Conservation (phyloP, 2,797 vertebrate genomes). For the Sebastes iracundus region DNA sequence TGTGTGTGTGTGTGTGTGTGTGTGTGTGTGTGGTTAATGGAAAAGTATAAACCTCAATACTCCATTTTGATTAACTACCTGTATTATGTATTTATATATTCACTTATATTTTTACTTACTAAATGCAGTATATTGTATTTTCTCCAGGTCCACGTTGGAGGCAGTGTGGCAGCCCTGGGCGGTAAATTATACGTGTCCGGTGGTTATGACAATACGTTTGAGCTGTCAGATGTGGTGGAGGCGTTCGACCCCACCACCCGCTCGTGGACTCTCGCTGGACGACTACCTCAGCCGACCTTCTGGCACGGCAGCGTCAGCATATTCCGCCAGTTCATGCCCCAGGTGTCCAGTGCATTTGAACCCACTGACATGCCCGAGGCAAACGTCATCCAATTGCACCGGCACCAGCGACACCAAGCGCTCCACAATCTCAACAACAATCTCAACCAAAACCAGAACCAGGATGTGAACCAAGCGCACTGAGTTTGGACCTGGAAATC, state of each 20-base stretch:
- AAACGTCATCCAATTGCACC: constrained; percentile 81
- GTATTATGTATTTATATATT: neutral
- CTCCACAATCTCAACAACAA: constrained; percentile 83
- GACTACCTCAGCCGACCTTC: constrained; percentile 95
- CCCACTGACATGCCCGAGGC: constrained; percentile 79
- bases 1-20: rapidly evolving
- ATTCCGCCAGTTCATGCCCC: constrained; percentile 98
- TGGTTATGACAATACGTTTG: constrained; percentile 96
- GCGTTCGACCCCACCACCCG: constrained; percentile 87
- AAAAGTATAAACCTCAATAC: neutral
- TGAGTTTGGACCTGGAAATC: constrained; percentile 50
- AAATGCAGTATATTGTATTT: neutral
- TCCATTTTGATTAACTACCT: neutral
- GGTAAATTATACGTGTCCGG: constrained; percentile 95
- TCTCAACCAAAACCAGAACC: constrained; percentile 80
- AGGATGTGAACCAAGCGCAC: constrained; percentile 79
- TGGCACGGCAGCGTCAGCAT: constrained; percentile 99
- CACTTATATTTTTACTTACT: neutral
- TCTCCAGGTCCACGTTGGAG: constrained; percentile 93
- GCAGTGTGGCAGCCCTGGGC: constrained; percentile 91
- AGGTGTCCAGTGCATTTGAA: constrained; percentile 82
- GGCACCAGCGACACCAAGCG: constrained; percentile 81
- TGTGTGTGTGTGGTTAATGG: neutral
- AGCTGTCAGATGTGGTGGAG: constrained; percentile 94
- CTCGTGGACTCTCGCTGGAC: constrained; percentile 86